Base-by-base conservation (phyloP, 2,888 invertebrate genomes). In the Dasysyrphus albostriatus region DNA sequence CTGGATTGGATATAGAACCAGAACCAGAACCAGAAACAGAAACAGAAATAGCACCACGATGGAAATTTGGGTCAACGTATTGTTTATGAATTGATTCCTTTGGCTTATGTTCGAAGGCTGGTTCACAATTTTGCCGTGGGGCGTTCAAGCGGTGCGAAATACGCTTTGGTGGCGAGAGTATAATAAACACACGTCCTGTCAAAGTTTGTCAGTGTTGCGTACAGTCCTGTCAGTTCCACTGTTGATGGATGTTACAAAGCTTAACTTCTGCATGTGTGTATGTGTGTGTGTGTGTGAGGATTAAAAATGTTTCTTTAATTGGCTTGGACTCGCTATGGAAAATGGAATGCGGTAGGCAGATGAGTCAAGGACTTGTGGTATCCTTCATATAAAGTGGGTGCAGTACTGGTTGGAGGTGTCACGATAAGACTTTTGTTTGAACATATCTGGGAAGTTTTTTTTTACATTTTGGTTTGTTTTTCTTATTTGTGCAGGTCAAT, bases 81-180 rank as follows among this genome's bases (percentile, higher is more conserved):
- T 85, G 81, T 81, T 85, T 73, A 81, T 76, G 72, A 73, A 76
- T 76, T 72, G 49, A 72, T 72, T 51, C 69, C 65, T 81, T 72
- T 58, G 76, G 76, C 47, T 44, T 59, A 44, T 58, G 47, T 58
- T 65, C 42, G n/a, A 24, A 59, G 24, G 16, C 42, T 42, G 67
- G 42, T 74, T 47, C 58, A 14, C 47, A 34, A 34, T 58, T 19
- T 49, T 19, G 19, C 54, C 8, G 8, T n/a, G 19, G 34, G 73
- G 34, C 32, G 24, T 59, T 42, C 49, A 37, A 67, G 39, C 39
- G 54, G 14, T 10, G 37, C 29, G 69, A 29, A 65, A 47, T 29
- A 39, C n/a, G n/a, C 24, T 54, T 37, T 39, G 32, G 10, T 39
- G 37, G 51, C 14, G 37, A 39, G 16, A 32, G 29, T 29, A 54